Percentiles rank a stretch among this genome's conserved stretches.
These are phyloP conservation scores for Loxodonta africana DNA, from an alignment of 2,113 vertebrate species.

Conservation along the genomic window DNA sequence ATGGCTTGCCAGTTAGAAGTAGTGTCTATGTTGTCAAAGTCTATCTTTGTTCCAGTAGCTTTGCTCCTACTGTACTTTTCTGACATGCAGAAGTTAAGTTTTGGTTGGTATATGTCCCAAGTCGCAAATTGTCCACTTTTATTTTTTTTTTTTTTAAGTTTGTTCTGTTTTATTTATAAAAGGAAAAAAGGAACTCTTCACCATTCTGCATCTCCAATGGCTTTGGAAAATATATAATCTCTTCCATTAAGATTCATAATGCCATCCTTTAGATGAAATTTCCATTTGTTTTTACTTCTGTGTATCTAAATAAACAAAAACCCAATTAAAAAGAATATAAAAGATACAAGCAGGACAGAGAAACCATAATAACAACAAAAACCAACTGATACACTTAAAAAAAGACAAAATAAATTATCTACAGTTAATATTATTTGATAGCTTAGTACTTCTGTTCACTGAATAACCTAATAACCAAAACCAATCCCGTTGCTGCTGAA, in stretches of 20 bases:
- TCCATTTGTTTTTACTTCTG: slow-evolving; percentile 99
- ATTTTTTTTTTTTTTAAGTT: slow-evolving; percentile 83
- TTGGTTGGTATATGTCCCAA: slow-evolving; percentile 91
- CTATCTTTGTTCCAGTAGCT: slow-evolving; percentile 90
- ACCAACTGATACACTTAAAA: neutral
- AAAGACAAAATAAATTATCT: neutral
- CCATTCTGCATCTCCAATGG: slow-evolving; percentile 99
- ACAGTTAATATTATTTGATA: slow-evolving; percentile 1
- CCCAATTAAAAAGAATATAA: slow-evolving; percentile 30
- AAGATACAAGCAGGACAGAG: slow-evolving; percentile 38
- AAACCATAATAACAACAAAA: slow-evolving; percentile 29
- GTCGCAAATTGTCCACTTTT: slow-evolving; percentile 89
- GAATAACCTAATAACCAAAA: neutral
- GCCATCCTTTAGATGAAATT: slow-evolving; percentile 99
- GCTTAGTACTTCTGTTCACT: slow-evolving; percentile 31
- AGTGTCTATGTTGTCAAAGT: slow-evolving; percentile 91
- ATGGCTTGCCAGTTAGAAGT: slow-evolving; percentile 91
- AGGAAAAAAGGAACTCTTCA: slow-evolving; percentile 88
- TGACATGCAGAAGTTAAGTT: slow-evolving; percentile 89
- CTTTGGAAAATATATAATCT: slow-evolving; percentile 99
- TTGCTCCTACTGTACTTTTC: slow-evolving; percentile 87
- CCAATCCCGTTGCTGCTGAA: no score
- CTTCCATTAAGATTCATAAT: slow-evolving; percentile 99
- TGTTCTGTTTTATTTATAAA: slow-evolving; percentile 85
- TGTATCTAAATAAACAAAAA: slow-evolving; percentile 93